A percentile compares a stretch with the other conserved stretches of the same genome.
These are phyloP conservation scores for Psilopogon haemacephalus DNA, from an alignment of 2,113 vertebrate species.

Conservation along the genomic window DNA sequence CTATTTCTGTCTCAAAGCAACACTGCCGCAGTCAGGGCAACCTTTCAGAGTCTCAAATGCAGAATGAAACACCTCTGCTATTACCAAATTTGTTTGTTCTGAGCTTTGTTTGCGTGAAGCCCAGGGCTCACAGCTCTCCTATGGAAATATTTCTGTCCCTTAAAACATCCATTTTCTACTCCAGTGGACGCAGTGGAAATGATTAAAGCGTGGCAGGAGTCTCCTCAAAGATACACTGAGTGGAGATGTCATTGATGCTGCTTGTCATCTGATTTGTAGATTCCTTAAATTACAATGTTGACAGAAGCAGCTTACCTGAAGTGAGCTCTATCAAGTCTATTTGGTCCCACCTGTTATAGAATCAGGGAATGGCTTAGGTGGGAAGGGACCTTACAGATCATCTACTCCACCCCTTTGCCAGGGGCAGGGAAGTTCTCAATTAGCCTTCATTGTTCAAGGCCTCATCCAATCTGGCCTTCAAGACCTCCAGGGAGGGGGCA, in stretches of 20 bases:
- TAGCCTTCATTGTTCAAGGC: too few species aligned
- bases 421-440: too few species aligned
- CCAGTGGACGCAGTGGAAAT: not conserved
- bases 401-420: too few species aligned
- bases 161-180: not conserved
- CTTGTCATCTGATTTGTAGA: not conserved
- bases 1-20: slow-evolving; percentile 46
- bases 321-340: not conserved
- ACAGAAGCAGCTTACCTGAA: not conserved
- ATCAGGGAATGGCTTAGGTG: too few species aligned
- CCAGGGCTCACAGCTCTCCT: not conserved
- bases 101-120: not conserved
- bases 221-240: accelerated
- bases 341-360: too few species aligned
- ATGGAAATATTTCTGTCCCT: not conserved
- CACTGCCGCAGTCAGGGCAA: not conserved
- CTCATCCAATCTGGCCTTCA: too few species aligned
- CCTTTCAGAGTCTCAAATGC: not conserved
- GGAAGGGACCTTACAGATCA: too few species aligned
- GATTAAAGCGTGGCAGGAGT: accelerated
- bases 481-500: too few species aligned
- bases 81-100: not conserved
- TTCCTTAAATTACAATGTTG: not conserved
- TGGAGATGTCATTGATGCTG: not conserved
- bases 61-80: not conserved